Conservation (phyloP, 2,797 vertebrate species). For the Nyctalus aviator region DNA sequence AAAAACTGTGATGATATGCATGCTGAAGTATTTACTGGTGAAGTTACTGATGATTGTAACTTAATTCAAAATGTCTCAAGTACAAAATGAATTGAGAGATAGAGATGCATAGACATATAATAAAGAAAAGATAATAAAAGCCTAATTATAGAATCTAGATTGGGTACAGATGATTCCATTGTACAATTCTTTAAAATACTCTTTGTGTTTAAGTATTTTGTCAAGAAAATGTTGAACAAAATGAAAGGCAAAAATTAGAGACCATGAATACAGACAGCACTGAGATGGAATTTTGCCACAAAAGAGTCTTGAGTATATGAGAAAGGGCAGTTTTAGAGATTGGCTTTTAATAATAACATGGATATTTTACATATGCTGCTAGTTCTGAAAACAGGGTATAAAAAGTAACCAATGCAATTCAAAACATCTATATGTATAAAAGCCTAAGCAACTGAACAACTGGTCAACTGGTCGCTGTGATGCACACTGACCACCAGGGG, state of each 20-base stretch:
- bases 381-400: not conserved
- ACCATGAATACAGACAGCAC: not conserved
- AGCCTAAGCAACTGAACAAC: too few species aligned
- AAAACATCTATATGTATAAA: not conserved
- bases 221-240: not conserved
- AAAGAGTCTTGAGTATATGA: not conserved
- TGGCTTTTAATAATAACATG: not conserved
- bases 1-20: not conserved
- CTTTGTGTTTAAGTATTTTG: not conserved
- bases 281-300: not conserved
- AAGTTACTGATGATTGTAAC: not conserved
- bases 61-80: not conserved
- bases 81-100: not conserved
- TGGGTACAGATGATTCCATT: not conserved
- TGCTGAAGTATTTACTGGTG: not conserved
- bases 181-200: not conserved
- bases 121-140: not conserved
- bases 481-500: too few species aligned
- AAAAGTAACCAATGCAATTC: not conserved
- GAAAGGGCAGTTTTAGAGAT: not conserved
- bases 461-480: too few species aligned
- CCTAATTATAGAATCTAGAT: not conserved
- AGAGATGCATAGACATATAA: not conserved
- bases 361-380: not conserved
- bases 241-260: not conserved